These are phyloP conservation scores for Tanypteryx hageni DNA, from an alignment of 2,888 invertebrate genomes.

Conservation along the genomic window DNA sequence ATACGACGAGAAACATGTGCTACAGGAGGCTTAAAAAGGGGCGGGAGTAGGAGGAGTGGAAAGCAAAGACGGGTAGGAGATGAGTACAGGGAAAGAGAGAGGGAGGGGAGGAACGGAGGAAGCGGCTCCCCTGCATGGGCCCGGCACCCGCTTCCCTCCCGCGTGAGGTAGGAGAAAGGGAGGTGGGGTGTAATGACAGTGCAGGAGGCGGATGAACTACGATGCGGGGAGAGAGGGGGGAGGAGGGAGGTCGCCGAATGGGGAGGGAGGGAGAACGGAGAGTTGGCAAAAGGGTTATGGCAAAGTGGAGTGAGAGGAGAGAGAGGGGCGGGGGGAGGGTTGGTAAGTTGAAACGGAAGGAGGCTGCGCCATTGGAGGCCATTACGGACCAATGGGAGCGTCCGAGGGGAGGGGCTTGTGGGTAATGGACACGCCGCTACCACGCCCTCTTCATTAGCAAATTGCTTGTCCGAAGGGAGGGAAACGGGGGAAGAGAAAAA, in stretches of 20 bases:
- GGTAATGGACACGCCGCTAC: constrained; percentile 61
- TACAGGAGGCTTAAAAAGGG: no score
- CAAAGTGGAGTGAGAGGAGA: not conserved
- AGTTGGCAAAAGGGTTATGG: constrained; percentile 6
- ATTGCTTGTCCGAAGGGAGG: constrained; percentile 50
- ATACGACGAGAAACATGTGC: not conserved
- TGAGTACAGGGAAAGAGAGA: not conserved
- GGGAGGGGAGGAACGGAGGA: not conserved
- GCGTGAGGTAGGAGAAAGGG: not conserved
- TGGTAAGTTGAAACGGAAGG: constrained; percentile 58
- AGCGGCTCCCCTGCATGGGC: not conserved
- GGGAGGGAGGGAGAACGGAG: not conserved
- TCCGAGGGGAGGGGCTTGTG: constrained; percentile 45
- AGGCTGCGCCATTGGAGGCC: constrained; percentile 60
- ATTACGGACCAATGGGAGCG: constrained; percentile 60
- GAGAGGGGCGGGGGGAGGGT: not conserved
- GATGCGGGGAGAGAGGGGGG: no score
- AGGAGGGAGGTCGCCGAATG: no score
- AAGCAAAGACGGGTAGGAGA: constrained; percentile 10
- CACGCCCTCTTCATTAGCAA: constrained; percentile 64
- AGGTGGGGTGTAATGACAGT: not conserved
- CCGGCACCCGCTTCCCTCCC: not conserved
- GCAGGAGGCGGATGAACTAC: not conserved
- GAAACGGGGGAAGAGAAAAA: constrained; percentile 11
- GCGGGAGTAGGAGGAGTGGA: not conserved